Conservation (phyloP, 2,113 vertebrate genomes). For the Odocoileus virginianus region DNA sequence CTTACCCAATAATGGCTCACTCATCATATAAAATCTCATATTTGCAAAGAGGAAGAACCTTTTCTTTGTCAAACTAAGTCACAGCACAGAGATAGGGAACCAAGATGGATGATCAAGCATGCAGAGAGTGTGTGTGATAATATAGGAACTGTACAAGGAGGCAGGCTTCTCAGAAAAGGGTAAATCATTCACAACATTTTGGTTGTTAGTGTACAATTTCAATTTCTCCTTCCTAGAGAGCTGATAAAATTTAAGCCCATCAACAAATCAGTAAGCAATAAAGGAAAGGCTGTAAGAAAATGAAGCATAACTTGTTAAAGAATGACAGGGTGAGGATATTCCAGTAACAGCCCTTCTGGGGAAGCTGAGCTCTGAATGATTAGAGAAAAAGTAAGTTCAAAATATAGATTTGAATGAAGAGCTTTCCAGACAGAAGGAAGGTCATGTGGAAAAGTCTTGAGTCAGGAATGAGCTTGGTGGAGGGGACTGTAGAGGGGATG, state of each 20-base stretch:
- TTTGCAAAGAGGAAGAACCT: not conserved
- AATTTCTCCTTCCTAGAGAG: not conserved
- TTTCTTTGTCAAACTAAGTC: not conserved
- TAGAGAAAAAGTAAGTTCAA: not conserved
- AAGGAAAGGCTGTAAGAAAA: not conserved
- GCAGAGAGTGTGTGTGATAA: not conserved
- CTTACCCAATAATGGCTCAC: not conserved
- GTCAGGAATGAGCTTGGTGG: not conserved
- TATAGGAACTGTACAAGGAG: not conserved
- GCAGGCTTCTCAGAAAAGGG: not conserved
- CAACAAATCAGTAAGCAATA: not conserved
- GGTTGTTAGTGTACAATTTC: not conserved
- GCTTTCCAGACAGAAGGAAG: not conserved
- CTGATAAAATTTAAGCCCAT: not conserved
- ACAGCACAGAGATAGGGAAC: not conserved
- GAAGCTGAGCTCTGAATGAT: not conserved
- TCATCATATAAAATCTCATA: not conserved
- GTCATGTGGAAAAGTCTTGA: not conserved
- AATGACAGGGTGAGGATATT: not conserved
- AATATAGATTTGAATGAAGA: not conserved
- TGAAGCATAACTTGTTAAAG: not conserved
- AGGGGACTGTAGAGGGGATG: too few relatives aligned
- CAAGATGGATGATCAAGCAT: not conserved
- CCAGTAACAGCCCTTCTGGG: not conserved
- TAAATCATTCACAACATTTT: not conserved